phyloP scores from a whole-genome alignment of 1,140 invertebrate species.

The Drosophila novamexicana region DNA sequence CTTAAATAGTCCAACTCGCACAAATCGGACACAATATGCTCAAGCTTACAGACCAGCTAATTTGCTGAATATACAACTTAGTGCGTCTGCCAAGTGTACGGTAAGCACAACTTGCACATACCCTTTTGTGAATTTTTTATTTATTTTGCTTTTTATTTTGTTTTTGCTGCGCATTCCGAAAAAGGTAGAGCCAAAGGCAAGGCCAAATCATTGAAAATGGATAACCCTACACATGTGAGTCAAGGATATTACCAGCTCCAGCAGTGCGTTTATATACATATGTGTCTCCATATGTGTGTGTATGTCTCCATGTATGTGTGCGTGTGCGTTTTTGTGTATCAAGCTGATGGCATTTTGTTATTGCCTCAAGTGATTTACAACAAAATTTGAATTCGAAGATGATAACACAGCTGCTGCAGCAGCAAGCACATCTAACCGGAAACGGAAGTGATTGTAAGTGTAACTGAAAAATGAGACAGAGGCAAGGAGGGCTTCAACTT shows the following conservation, averaged over 20 bases:
- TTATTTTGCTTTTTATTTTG: no score
- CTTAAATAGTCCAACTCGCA: no score
- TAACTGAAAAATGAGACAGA: conserved; percentile 8
- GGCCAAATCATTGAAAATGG: conserved; percentile 46
- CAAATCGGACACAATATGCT: no score
- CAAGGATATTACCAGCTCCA: conserved; percentile 21
- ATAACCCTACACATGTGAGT: conserved; percentile 38
- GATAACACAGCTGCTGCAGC: conserved; percentile 13
- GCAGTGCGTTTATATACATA: not conserved
- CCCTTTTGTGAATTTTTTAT: not conserved
- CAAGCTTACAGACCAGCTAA: not conserved
- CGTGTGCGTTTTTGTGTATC: conserved; percentile 5
- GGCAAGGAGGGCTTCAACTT: not conserved
- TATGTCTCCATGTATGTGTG: not conserved
- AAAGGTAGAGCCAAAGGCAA: conserved; percentile 31
- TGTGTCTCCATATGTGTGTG: not conserved
- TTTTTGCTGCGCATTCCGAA: not conserved
- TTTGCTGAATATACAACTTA: not conserved
- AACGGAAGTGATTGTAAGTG: conserved; percentile 35
- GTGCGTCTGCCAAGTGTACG: not conserved
- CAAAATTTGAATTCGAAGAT: conserved; percentile 36
- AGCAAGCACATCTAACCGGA: conserved; percentile 29
- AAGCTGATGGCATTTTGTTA: conserved; percentile 31
- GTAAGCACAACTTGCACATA: not conserved
- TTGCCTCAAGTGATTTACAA: conserved; percentile 46